Evolutionary conservation across 2,113 vertebrate genomes (phyloP).

Genomic region (Aegypius monachus): DNA sequence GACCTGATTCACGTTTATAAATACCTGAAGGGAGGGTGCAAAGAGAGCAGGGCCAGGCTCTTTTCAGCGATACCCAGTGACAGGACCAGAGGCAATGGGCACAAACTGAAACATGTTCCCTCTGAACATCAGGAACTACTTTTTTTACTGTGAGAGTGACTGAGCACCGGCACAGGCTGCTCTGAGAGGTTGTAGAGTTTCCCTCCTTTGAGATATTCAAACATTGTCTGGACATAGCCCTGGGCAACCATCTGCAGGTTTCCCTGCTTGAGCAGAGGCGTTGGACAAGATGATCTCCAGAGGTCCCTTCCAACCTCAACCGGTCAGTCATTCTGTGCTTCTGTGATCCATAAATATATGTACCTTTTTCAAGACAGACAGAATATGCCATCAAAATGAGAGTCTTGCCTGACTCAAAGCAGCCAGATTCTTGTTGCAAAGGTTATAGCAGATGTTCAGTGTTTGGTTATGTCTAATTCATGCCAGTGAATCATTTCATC

Average conservation of each 20-base stretch:
- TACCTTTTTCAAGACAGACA: neutral
- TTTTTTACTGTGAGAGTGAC: neutral
- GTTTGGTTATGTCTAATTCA: neutral
- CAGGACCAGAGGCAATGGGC: neutral
- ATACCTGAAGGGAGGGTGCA: neutral
- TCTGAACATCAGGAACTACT: neutral
- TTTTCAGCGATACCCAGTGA: neutral
- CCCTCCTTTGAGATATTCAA: neutral
- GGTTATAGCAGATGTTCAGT: constrained; percentile 6
- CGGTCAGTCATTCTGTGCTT: neutral
- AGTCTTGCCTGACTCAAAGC: neutral
- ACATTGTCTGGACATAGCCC: neutral
- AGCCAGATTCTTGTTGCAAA: neutral
- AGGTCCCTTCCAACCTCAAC: neutral
- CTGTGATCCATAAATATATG: neutral
- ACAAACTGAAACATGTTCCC: neutral
- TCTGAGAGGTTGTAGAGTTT: neutral
- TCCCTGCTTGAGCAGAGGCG: neutral
- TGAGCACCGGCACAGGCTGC: neutral
- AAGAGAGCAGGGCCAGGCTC: neutral
- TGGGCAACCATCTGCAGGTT: neutral
- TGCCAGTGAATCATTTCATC: neutral
- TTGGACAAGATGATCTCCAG: neutral
- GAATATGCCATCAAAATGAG: neutral
- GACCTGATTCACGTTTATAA: neutral